Evolutionary conservation across 2,888 invertebrate species (phyloP), one percentile per base, ranked within the genome.

Genomic region (Hoplodrina ambigua): DNA sequence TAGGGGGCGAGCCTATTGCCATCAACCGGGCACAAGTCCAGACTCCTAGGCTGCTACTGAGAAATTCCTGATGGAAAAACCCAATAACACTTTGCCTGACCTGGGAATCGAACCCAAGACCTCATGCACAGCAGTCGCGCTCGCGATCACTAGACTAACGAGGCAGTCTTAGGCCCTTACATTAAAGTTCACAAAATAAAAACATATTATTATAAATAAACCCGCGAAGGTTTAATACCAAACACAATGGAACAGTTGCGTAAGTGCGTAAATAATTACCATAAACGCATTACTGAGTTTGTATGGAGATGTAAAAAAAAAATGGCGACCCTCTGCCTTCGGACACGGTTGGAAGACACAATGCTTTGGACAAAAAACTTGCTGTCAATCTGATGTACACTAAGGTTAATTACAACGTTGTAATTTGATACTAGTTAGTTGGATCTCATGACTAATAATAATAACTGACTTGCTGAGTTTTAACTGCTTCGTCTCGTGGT

Each of bases 261-360:
- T 79, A 70, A 69, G 41, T 60, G 77, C 74, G 84, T 82, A 75
- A 58, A 72, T 54, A 83, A 82, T 82, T 69, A 80, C 76, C 70
- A 83, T 72, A 83, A 79, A 72, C 50, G 73, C 64, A 71, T 69
- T 61, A 65, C 68, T 65, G 73, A 78, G 79, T 82, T 58, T 74
- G 37, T 74, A 78, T 72, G 64, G 53, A 69, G 65, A 75, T 56
- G 55, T 54, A 60, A 72, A 85, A 80, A 81, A n/a, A 37, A 81
- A 75, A 37, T 60, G 30, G 50, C 74, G 77, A 70, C 76, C 72
- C 72, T 73, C 71, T 49, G 30, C 33, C 25, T 13, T 65, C 53
- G 57, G 85, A 71, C 84, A 85, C 55, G 82, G 85, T 59, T 60
- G 54, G 30, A 41, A 58, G 58, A 80, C 74, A 84, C 85, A 85